These are phyloP conservation scores for Heterohyrax brucei DNA, from an alignment of 2,797 vertebrate species.

Conservation along the genomic window DNA sequence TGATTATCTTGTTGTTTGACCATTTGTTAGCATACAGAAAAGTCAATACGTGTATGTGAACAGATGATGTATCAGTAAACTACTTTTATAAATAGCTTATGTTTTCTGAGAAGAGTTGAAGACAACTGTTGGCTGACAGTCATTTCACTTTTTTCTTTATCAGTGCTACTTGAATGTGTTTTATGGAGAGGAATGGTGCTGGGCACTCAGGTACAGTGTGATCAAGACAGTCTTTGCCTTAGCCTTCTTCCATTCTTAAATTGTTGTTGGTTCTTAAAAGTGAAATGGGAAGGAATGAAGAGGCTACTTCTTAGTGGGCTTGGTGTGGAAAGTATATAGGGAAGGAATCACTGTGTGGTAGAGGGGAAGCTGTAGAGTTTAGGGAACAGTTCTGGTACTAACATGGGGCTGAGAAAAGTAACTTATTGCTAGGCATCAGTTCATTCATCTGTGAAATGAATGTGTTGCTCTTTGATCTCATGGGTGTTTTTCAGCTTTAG, in stretches of 20 bases:
- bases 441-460: slow-evolving; percentile 33
- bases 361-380: neutral
- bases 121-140: neutral
- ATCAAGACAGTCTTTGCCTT: neutral
- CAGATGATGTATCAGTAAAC: neutral
- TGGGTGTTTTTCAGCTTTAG: slow-evolving; percentile 13
- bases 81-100: slow-evolving; percentile 17
- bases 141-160: neutral
- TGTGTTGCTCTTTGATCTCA: neutral
- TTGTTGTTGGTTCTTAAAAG: neutral
- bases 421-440: neutral
- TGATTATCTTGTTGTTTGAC: slow-evolving; percentile 15
- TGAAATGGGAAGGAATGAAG: neutral
- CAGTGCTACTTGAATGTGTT: neutral
- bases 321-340: neutral
- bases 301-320: neutral
- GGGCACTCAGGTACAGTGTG: neutral
- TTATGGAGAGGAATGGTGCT: neutral
- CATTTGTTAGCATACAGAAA: neutral
- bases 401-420: neutral
- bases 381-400: neutral
- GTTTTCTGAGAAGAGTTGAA: neutral
- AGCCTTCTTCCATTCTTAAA: neutral
- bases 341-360: neutral
- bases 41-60: slow-evolving; percentile 9